Base-by-base conservation (phyloP, 2,888 invertebrate species). In the Scaeva pyrastri region DNA sequence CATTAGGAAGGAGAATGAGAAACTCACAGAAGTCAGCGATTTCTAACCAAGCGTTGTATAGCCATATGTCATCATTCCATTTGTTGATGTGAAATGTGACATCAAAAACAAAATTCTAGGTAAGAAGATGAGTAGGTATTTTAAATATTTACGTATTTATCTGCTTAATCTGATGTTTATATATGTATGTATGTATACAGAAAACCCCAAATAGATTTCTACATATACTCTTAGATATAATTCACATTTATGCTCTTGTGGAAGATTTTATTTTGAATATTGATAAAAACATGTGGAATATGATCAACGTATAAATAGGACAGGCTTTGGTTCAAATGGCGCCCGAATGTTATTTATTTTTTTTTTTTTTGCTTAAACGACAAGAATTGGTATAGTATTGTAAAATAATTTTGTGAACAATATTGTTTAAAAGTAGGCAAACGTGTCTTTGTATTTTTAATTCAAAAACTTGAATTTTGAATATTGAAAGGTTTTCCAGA, bases 21-120 rank as follows among this genome's bases (percentile, higher is more conserved):
- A 70, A 70, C 48, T 72, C 68, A 83, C 50, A 16, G 64, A 16
- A 71, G 62, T 68, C 48, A 56, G 73, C 55, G 39, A 64, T 74
- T 68, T 73, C 48, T 43, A 70, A 36, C 55, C 74, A 78, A 79
- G 62, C 68, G 74, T 79, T 55, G 6, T 68, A n/a, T 58, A 62
- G 70, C 70, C 79, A 79, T 70, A 71, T 84, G 70, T 55, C 70
- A 58, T 8, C 45, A 23, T 62, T 64, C 11, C 31, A 23, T 31
- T 50, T 68, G 66, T 36, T 68, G 36, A 58, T 39, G 56, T 19
- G 36, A 58, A 14, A 21, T 39, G 36, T 68, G 68, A 68, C 68
- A 68, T 68, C 68, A 60, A 68, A 68, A 68, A n/a, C 2, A 8
- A 68, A 68, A 52, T 31, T 26, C 5, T 36, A 8, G 19, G 23